phyloP scores from a whole-genome alignment of 2,113 vertebrate species.

The Corythaixoides concolor region DNA sequence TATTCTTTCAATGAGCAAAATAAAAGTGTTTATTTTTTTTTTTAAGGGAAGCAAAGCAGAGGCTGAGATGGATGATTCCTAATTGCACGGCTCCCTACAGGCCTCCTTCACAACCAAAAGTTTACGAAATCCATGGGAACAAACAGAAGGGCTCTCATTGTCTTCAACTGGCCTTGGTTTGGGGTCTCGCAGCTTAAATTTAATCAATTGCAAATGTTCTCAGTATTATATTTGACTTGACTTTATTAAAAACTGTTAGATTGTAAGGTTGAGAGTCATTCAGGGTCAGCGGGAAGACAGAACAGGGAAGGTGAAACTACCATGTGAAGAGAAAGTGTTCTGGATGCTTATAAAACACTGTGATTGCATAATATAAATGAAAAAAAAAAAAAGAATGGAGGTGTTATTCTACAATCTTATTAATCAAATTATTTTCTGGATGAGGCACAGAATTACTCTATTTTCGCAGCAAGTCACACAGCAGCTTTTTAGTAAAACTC shows the following conservation, averaged over 20 bases:
- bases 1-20: not conserved
- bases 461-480: not conserved
- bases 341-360: not conserved
- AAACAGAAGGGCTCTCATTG: not conserved
- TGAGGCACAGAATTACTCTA: not conserved
- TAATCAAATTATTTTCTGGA: not conserved
- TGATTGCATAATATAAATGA: not conserved
- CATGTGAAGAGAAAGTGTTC: not conserved
- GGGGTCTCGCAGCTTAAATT: not conserved
- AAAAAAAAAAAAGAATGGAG: not conserved
- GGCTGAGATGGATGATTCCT: not conserved
- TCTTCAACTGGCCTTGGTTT: not conserved
- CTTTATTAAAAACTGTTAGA: not conserved
- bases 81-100: not conserved
- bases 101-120: not conserved
- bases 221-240: not conserved
- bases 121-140: not conserved
- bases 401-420: not conserved
- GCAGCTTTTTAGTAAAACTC: not conserved
- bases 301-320: not conserved
- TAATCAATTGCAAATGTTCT: not conserved
- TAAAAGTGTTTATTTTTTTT: not conserved
- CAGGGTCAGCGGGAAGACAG: not conserved
- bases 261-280: not conserved
- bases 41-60: not conserved